Conservation (phyloP, 2,113 vertebrate species). For the Tragelaphus buxtoni region DNA sequence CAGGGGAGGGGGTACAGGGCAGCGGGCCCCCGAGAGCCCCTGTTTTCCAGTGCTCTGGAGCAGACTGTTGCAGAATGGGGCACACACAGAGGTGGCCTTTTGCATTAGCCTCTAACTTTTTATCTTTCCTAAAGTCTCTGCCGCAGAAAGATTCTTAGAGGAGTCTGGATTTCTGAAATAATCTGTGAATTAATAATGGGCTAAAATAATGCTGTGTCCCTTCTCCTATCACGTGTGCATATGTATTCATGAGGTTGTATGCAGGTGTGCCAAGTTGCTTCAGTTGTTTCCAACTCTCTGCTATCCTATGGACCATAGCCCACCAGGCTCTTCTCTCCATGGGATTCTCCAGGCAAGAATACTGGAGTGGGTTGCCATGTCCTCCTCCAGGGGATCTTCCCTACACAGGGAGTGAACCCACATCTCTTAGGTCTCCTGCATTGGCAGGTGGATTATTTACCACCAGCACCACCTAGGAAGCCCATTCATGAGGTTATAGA, state of each 20-base stretch:
- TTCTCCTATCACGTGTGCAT: background rate
- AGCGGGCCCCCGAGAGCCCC: background rate
- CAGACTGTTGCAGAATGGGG: no score
- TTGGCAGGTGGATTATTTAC: background rate
- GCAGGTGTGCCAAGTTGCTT: background rate
- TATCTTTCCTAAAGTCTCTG: background rate
- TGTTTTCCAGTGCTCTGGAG: background rate
- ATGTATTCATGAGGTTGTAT: background rate
- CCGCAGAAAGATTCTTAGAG: background rate
- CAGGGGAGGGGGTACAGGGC: fast-evolving
- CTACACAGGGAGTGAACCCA: background rate
- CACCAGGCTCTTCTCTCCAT: background rate
- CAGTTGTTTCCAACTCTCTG: background rate
- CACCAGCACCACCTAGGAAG: background rate
- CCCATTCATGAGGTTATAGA: background rate
- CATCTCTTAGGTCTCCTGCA: background rate
- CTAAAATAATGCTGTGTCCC: background rate
- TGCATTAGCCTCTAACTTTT: background rate
- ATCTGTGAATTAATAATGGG: no score
- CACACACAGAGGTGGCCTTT: background rate
- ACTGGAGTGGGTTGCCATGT: background rate
- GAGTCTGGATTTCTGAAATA: background rate
- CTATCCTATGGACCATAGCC: background rate
- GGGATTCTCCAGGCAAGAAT: background rate
- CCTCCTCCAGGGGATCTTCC: background rate